Conservation (phyloP, 1,140 invertebrate species). For the Eurytemora carolleeae region DNA sequence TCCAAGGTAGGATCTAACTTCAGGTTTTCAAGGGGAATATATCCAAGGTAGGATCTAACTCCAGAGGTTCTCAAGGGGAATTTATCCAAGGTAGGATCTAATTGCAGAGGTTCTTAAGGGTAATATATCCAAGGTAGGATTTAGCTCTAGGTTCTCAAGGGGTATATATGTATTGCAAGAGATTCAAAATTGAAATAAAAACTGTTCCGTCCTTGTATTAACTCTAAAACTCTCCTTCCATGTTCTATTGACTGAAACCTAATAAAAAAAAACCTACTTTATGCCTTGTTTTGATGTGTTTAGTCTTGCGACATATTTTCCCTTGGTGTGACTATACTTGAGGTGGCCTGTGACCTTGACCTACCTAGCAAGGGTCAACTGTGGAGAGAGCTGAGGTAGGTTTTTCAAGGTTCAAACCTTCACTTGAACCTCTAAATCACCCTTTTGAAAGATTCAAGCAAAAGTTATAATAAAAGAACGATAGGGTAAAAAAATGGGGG, state of each 20-base stretch:
- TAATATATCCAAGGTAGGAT: slow-evolving; percentile 30
- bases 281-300: background rate
- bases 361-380: slow-evolving; percentile 31
- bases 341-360: slow-evolving; percentile 46
- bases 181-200: background rate
- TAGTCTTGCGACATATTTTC: slow-evolving; percentile 35
- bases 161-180: no score
- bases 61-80: no score
- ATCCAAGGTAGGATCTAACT: no score
- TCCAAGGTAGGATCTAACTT: no score
- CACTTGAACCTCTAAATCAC: no score
- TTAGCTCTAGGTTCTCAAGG: no score
- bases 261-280: background rate
- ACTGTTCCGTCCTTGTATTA: background rate
- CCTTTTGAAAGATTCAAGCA: no score
- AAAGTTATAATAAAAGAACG: no score
- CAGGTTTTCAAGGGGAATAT: no score
- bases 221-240: background rate
- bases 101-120: slow-evolving; percentile 45
- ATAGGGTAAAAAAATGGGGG: no score
- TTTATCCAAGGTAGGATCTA: no score
- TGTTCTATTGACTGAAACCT: background rate
- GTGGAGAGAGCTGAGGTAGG: background rate
- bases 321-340: slow-evolving; percentile 48
- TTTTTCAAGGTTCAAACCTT: no score